A percentile compares a stretch with the other conserved stretches of the same genome.
phyloP scores from a whole-genome alignment of 1,140 invertebrate species.

The Coptotermes formosanus region DNA sequence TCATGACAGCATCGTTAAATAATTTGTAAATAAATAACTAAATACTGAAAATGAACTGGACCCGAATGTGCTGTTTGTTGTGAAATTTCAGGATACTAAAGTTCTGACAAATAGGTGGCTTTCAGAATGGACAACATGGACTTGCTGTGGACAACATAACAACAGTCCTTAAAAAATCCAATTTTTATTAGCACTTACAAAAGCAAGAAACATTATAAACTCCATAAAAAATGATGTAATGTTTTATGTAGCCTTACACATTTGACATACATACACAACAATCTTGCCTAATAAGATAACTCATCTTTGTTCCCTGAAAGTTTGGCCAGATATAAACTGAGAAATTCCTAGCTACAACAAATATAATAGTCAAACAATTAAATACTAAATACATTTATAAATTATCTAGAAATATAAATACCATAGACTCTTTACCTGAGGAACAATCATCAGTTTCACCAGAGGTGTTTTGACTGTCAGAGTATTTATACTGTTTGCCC shows the following conservation, averaged over 20 bases:
- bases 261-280: conserved; percentile 1
- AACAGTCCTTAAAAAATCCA: neutral
- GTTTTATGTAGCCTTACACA: conserved; percentile 3
- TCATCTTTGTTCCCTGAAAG: conserved; percentile 12
- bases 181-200: conserved; percentile 10
- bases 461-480: neutral
- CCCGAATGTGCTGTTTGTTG: too few relatives aligned
- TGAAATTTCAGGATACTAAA: too few relatives aligned
- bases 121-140: too few relatives aligned
- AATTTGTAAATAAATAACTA: too few relatives aligned
- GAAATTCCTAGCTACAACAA: conserved; percentile 17
- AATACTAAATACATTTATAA: conserved; percentile 18
- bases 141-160: neutral
- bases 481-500: neutral
- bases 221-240: conserved; percentile 17
- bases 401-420: conserved; percentile 20
- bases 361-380: conserved; percentile 11
- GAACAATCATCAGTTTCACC: neutral
- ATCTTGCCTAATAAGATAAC: neutral
- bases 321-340: conserved; percentile 8
- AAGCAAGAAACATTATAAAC: conserved; percentile 14
- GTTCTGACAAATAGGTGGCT: too few relatives aligned
- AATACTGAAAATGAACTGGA: too few relatives aligned
- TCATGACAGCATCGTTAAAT: too few relatives aligned
- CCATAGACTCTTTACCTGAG: neutral